These are phyloP conservation scores for Gymnogyps californianus DNA, from an alignment of 2,113 vertebrate genomes.

Conservation along the genomic window DNA sequence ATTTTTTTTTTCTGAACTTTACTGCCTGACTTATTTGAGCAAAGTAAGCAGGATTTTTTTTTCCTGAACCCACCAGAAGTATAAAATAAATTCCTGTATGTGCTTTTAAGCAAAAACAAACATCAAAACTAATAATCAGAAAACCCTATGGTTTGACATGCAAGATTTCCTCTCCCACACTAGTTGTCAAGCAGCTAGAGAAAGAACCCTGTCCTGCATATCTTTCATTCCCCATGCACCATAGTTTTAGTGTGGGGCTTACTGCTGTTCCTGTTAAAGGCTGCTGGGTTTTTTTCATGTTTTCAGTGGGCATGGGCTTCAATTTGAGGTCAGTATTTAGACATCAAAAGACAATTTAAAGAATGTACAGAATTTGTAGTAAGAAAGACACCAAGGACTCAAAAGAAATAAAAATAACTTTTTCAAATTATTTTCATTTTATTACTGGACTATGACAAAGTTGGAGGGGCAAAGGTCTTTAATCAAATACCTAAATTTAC, in stretches of 20 bases:
- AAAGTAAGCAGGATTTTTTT: neutral
- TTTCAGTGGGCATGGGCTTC: neutral
- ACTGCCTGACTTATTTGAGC: neutral
- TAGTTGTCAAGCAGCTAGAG: neutral
- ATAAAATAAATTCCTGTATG: neutral
- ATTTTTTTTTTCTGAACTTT: neutral
- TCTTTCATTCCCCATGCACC: neutral
- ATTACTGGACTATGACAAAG: neutral
- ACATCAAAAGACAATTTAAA: neutral
- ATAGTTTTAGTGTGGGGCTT: neutral
- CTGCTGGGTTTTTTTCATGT: neutral
- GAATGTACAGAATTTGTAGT: neutral
- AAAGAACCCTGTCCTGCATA: neutral
- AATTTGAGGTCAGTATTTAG: neutral
- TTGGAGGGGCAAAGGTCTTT: neutral
- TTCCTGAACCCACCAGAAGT: neutral
- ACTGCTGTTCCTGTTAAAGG: neutral
- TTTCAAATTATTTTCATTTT: neutral
- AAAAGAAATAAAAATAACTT: neutral
- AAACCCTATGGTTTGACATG: neutral
- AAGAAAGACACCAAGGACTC: neutral
- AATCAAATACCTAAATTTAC: neutral
- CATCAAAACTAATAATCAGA: neutral
- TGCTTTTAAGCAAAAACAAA: neutral
- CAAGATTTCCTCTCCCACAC: neutral